phyloP scores from a whole-genome alignment of 2,113 vertebrate genomes.

The Henicopernis longicauda region DNA sequence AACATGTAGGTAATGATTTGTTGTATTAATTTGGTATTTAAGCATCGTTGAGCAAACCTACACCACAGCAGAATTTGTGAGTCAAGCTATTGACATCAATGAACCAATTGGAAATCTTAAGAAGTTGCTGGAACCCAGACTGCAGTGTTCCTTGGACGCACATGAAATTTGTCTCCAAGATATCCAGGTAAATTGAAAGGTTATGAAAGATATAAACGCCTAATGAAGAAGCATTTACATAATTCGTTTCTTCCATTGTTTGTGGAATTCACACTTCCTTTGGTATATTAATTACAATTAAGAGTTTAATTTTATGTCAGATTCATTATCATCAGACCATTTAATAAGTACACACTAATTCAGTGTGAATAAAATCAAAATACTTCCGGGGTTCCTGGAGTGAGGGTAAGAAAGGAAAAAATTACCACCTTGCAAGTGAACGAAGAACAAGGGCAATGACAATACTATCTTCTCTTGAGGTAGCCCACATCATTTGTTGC shows the following conservation, averaged over 20 bases:
- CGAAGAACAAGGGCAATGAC: not conserved
- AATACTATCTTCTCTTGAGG: not conserved
- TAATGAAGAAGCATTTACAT: not conserved
- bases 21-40: conserved; percentile 5
- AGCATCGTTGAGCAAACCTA: conserved; percentile 95
- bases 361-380: not conserved
- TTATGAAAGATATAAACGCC: not conserved
- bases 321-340: not conserved
- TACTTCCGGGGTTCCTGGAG: not conserved
- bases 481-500: not conserved
- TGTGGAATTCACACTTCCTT: not conserved
- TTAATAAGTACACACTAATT: not conserved
- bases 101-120: conserved; percentile 97
- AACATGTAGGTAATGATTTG: not conserved
- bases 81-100: conserved; percentile 97
- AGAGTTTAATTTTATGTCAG: not conserved
- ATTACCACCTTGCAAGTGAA: not conserved
- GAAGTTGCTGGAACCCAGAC: conserved; percentile 92
- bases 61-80: conserved; percentile 90
- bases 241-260: not conserved
- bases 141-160: conserved; percentile 90
- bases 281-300: not conserved
- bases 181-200: conserved; percentile 83
- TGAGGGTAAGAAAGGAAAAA: not conserved
- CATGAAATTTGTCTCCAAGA: conserved; percentile 97